These are phyloP conservation scores for Drosophila phalerata DNA, from an alignment of 2,888 invertebrate species.

Conservation along the genomic window DNA sequence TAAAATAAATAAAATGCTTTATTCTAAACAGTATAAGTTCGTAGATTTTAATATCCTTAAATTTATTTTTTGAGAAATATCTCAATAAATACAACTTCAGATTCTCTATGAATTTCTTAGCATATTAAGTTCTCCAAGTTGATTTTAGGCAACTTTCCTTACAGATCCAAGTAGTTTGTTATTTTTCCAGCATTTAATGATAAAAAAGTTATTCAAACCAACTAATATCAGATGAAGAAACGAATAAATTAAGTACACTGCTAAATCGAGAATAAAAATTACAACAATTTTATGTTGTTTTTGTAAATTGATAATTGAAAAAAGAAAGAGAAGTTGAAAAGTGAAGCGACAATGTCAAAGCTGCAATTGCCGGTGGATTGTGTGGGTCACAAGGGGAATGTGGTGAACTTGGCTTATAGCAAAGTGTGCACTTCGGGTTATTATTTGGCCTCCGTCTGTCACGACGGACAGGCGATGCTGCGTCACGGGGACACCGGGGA, in stretches of 20 bases:
- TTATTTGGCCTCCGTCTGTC: conserved; percentile 54
- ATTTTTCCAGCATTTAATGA: not conserved
- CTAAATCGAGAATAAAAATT: conserved; percentile 2
- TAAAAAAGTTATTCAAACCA: not conserved
- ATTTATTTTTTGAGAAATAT: too few species aligned
- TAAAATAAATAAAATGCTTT: too few species aligned
- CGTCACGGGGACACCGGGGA: conserved; percentile 98
- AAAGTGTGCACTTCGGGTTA: conserved; percentile 36
- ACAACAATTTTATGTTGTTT: not conserved
- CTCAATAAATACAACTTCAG: too few species aligned
- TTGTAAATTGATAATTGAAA: not conserved
- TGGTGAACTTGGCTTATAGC: conserved; percentile 53
- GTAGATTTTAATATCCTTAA: too few species aligned
- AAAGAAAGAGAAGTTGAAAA: too few species aligned
- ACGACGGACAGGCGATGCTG: conserved; percentile 97
- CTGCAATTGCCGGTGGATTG: conserved; percentile 43
- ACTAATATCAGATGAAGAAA: not conserved
- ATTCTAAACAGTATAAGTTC: too few species aligned
- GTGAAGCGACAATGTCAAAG: not conserved
- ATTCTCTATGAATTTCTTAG: too few species aligned
- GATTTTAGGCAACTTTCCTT: not conserved
- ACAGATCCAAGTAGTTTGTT: not conserved
- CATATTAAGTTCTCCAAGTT: not conserved
- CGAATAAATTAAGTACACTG: not conserved
- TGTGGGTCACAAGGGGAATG: conserved; percentile 40